Evolutionary conservation across 2,113 vertebrate species (phyloP), one percentile per base, ranked within the genome.

Genomic region (Willisornis vidua): DNA sequence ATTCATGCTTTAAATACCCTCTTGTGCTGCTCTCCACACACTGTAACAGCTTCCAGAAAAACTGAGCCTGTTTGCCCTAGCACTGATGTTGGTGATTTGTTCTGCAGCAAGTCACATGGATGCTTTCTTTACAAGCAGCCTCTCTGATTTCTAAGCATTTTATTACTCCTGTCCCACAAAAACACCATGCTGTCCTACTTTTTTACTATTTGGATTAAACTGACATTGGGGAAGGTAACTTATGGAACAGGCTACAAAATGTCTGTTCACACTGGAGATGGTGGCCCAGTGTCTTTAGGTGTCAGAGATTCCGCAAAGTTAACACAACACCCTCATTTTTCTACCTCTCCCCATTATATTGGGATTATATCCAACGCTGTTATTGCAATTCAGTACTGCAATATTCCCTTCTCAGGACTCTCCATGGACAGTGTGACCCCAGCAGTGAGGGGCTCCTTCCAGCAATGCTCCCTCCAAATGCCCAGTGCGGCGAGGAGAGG

Each of bases 1-100:
- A 96, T 96, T 96, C 97, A 84, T 41, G 86, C 87, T 75, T 61
- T 80, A 91, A 89, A 77, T 67, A 63, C 65, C 48, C 83, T 92
- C 95, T 90, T 90, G 95, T 89, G 72, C 90, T 71, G 46, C 66
- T 72, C 85, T 86, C 66, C 66, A 81, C 55, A 39, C 3, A 66
- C 61, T 57, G 63, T 29, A 94, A 67, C 63, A 7, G 80, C 75
- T 91, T 70, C 81, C 94, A 82, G 93, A 96, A 79, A 89, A 10
- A 62, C 2, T 46, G 28, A 33, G 28, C 46, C 63, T 19, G 48
- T 78, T n/a, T 7, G 19, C 65, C 88, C 52, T 67, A 7, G 6
- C 29, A 4, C 0, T 12, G 76, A 54, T 96, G 86, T 62, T 65
- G 15, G 73, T 72, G 74, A 84, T 59, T 63, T 58, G 84, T 29